Conservation (phyloP, 2,797 vertebrate genomes). For the Kryptolebias ocellatus region DNA sequence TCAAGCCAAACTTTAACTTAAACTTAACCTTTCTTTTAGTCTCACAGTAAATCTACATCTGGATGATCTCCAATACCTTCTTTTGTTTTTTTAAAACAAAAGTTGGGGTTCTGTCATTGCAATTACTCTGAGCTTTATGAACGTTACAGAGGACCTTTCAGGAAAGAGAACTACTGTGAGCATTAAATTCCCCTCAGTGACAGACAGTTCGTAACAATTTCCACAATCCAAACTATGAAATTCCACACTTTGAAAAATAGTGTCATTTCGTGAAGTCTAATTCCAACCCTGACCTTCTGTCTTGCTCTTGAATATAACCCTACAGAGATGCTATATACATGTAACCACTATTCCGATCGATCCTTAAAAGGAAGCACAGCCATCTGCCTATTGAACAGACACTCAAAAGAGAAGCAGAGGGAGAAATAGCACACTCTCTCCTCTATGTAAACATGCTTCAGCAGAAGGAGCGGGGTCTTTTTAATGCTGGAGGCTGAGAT, state of each 20-base stretch:
- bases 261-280: slow-evolving; percentile 38
- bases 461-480: slow-evolving; percentile 59
- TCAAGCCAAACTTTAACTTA: slow-evolving; percentile 63
- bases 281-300: slow-evolving; percentile 52
- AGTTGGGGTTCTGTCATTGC: slow-evolving; percentile 47
- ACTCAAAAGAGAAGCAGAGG: slow-evolving; percentile 65
- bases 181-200: slow-evolving; percentile 54
- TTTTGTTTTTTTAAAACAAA: slow-evolving; percentile 57
- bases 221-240: slow-evolving; percentile 63
- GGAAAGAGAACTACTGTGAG: slow-evolving; percentile 19
- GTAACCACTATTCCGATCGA: slow-evolving; percentile 68
- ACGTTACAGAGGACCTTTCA: slow-evolving; percentile 32
- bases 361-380: slow-evolving; percentile 83
- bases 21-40: slow-evolving; percentile 55
- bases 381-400: slow-evolving; percentile 73
- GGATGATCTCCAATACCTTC: slow-evolving; percentile 63
- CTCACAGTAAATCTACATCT: slow-evolving; percentile 66
- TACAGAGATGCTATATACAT: slow-evolving; percentile 72
- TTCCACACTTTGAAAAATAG: slow-evolving; percentile 42
- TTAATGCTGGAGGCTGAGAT: slow-evolving; percentile 47
- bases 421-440: slow-evolving; percentile 74
- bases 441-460: slow-evolving; percentile 77
- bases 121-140: slow-evolving; percentile 47
- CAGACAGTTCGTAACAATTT: slow-evolving; percentile 65
- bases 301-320: slow-evolving; percentile 38